Conservation (phyloP, 2,888 invertebrate species). For the Callinectes sapidus region DNA sequence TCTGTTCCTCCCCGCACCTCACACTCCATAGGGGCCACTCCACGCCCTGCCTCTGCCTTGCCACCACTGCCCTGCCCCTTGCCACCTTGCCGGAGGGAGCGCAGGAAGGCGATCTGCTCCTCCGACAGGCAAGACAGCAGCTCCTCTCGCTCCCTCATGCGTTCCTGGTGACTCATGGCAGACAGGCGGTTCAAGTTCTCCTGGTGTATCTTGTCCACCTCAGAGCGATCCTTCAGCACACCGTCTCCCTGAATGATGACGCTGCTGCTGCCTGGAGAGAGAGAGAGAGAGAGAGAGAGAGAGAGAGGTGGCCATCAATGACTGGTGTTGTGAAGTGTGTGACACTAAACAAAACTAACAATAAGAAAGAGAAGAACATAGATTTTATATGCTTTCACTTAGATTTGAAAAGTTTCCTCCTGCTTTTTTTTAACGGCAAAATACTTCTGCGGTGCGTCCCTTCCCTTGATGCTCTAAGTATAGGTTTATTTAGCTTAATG, state of each 20-base stretch:
- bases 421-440: no score
- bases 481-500: no score
- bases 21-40: background rate
- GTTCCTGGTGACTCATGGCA: conserved; percentile 85
- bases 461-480: no score
- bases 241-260: conserved; percentile 45
- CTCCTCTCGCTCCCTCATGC: conserved; percentile 84
- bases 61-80: background rate
- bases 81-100: conserved; percentile 74
- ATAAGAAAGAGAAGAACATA: no score
- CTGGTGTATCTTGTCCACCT: conserved; percentile 81
- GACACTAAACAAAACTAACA: no score
- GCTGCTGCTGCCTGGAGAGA: conserved; percentile 50
- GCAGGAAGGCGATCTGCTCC: conserved; percentile 82
- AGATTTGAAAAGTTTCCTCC: no score
- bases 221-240: conserved; percentile 70
- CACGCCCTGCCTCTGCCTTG: background rate
- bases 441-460: no score
- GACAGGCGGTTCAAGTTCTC: conserved; percentile 84
- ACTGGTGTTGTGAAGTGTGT: no score
- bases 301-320: no score
- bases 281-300: background rate
- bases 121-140: conserved; percentile 83
- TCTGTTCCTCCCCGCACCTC: background rate
- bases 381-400: no score